phyloP scores from a whole-genome alignment of 2,797 vertebrate genomes.

The Tragopan temminckii region DNA sequence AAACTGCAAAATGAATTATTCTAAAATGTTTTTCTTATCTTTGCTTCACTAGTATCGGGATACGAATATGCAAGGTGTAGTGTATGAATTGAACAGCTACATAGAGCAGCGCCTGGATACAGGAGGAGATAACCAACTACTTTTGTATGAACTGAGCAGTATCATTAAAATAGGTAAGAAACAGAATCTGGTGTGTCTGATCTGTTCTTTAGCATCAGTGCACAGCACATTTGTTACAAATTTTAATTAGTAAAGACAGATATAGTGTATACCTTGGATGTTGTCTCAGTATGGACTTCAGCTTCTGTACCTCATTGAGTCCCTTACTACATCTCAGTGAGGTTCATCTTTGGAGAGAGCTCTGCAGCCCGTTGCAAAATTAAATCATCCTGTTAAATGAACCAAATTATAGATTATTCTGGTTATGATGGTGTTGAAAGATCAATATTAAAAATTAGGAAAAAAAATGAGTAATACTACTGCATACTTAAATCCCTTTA shows the following conservation, averaged over 20 bases:
- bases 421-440: neutral
- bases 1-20: neutral
- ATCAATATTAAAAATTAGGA: neutral
- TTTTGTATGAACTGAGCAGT: slow-evolving; percentile 96
- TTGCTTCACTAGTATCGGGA: slow-evolving; percentile 92
- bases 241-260: neutral
- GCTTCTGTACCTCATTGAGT: neutral
- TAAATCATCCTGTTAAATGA: neutral
- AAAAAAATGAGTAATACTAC: neutral
- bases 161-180: slow-evolving; percentile 95
- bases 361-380: neutral
- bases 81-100: slow-evolving; percentile 96
- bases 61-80: slow-evolving; percentile 96
- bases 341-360: neutral
- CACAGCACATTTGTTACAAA: neutral
- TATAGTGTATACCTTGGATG: neutral
- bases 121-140: slow-evolving; percentile 94
- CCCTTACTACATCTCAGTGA: neutral
- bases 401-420: neutral
- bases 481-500: neutral
- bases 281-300: neutral
- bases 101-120: slow-evolving; percentile 95
- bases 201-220: neutral
- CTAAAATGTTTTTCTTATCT: slow-evolving; percentile 16
- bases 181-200: neutral